Evolutionary conservation across 2,113 vertebrate genomes (phyloP).

Genomic region (Gasterosteus nipponicus): DNA sequence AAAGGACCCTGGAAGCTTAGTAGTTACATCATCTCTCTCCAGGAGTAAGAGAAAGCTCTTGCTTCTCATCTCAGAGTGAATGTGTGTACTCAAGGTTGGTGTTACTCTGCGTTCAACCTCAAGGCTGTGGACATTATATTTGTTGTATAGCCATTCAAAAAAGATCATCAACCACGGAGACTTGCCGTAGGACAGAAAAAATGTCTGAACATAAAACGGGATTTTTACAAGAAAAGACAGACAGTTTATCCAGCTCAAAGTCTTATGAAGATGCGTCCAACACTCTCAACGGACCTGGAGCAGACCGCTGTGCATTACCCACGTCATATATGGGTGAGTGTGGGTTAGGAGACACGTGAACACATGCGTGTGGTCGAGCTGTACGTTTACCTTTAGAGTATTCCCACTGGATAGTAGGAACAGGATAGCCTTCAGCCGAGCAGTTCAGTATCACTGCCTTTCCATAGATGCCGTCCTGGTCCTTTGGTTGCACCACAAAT

Average conservation of each 20-base stretch:
- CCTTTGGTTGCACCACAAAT: slow-evolving; percentile 96
- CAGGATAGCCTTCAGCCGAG: slow-evolving; percentile 95
- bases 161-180: slow-evolving; percentile 28
- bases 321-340: not conserved
- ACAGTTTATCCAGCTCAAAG: not conserved
- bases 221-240: slow-evolving; percentile 18
- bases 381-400: slow-evolving; percentile 92
- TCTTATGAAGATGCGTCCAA: not conserved
- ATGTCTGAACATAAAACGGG: slow-evolving; percentile 19
- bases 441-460: slow-evolving; percentile 97
- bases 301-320: not conserved
- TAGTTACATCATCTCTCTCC: slow-evolving; percentile 23
- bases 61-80: slow-evolving; percentile 9
- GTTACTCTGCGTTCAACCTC: slow-evolving; percentile 50
- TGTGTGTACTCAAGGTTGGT: slow-evolving; percentile 38
- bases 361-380: not conserved
- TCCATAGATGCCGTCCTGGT: slow-evolving; percentile 97
- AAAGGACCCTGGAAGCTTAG: not conserved
- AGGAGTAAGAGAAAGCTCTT: slow-evolving; percentile 10
- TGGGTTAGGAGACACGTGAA: not conserved
- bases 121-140: slow-evolving; percentile 58
- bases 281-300: not conserved
- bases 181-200: slow-evolving; percentile 35
- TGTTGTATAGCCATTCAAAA: slow-evolving; percentile 44
- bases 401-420: slow-evolving; percentile 98